phyloP scores from a whole-genome alignment of 2,888 invertebrate species.

The Eueremaeus valkanovi region DNA sequence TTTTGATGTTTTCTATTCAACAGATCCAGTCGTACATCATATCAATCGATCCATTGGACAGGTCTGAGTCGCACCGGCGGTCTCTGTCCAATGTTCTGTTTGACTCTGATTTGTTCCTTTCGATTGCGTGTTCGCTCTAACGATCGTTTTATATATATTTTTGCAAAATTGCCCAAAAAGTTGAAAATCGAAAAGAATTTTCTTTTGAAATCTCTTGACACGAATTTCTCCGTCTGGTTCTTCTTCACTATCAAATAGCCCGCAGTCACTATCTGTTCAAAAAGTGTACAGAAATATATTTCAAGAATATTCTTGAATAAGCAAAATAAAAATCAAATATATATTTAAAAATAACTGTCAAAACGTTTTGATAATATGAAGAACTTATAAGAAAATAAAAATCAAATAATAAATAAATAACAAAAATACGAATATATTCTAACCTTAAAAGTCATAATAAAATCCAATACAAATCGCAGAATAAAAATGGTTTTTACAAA shows the following conservation, averaged over 20 bases:
- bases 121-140: neutral
- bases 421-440: neutral
- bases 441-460: neutral
- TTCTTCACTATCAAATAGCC: conserved; percentile 23
- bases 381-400: too few relatives aligned
- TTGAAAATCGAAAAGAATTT: conserved; percentile 13
- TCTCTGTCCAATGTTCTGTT: neutral
- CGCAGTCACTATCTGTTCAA: conserved; percentile 5
- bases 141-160: conserved; percentile 3
- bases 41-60: neutral
- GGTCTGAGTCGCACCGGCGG: conserved; percentile 5
- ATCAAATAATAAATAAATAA: neutral
- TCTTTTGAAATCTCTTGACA: conserved; percentile 18
- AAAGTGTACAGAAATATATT: neutral
- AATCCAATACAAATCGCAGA: neutral
- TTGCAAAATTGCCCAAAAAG: conserved; percentile 20
- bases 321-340: too few relatives aligned
- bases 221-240: conserved; percentile 20
- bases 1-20: too few relatives aligned
- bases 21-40: too few relatives aligned
- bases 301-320: too few relatives aligned
- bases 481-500: neutral
- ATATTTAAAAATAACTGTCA: neutral
- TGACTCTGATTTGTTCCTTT: neutral
- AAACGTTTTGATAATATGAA: conserved; percentile 18